Evolutionary conservation across 2,797 vertebrate genomes (phyloP).

Genomic region (Poliocrania exsul): DNA sequence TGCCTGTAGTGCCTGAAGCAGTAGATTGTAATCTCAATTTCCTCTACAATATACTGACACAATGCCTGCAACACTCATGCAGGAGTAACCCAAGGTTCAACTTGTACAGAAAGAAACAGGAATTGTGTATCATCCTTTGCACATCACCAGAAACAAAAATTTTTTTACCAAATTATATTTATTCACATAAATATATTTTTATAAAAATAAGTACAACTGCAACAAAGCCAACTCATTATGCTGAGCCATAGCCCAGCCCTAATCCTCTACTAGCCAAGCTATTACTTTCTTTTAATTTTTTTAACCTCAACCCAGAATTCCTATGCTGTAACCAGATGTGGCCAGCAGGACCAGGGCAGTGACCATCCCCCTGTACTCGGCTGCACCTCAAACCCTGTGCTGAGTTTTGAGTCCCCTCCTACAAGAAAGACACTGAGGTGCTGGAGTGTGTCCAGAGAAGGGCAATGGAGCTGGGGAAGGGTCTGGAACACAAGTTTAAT

Average conservation of each 20-base stretch:
- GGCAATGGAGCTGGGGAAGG: not conserved
- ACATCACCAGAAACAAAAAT: not conserved
- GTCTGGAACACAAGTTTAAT: not conserved
- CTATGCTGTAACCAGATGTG: not conserved
- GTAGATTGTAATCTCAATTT: not conserved
- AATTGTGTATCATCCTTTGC: not conserved
- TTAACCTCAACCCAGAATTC: not conserved
- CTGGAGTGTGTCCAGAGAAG: not conserved
- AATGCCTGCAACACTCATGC: not conserved
- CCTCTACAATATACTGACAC: not conserved
- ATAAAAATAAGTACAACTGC: not conserved
- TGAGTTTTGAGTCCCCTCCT: not conserved
- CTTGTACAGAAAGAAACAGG: not conserved
- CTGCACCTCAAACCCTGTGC: not conserved
- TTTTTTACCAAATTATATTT: not conserved
- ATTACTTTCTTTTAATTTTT: not conserved
- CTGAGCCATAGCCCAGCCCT: not conserved
- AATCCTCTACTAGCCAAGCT: not conserved
- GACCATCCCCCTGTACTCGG: fast-evolving
- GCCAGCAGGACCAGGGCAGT: not conserved
- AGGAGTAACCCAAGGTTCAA: not conserved
- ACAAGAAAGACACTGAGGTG: not conserved
- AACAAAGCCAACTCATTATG: not conserved
- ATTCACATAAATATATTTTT: not conserved
- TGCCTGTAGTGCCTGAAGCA: not conserved